A percentile compares a stretch with the other conserved stretches of the same genome.
Conservation (phyloP, 2,113 vertebrate species). For the Aphyosemion australe region DNA sequence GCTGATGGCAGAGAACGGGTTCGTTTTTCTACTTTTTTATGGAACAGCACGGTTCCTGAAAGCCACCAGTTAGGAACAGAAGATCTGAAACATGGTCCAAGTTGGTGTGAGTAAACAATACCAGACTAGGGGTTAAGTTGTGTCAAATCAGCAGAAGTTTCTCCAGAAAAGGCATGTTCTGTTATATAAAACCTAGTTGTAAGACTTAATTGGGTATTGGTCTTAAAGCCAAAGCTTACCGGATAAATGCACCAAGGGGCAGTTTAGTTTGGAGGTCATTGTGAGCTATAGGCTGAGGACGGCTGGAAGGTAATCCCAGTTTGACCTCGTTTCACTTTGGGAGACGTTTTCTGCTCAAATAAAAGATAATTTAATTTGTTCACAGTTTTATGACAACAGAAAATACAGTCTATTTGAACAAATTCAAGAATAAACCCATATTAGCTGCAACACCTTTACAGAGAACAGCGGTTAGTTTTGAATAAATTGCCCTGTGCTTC, state of each 20-base stretch:
- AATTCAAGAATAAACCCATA: not conserved
- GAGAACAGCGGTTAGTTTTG: not conserved
- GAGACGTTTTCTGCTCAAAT: constrained; percentile 18
- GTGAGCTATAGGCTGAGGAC: constrained; percentile 32
- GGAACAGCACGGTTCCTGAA: too few species aligned
- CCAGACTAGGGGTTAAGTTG: not conserved
- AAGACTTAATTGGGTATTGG: constrained; percentile 48
- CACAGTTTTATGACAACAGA: not conserved
- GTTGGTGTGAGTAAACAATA: constrained; percentile 26
- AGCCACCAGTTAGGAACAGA: too few species aligned
- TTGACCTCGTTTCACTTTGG: constrained; percentile 55
- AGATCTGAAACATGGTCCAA: not conserved
- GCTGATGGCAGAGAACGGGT: not conserved
- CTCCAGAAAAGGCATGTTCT: constrained; percentile 12
- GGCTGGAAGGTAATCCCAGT: constrained; percentile 56
- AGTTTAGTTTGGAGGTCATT: constrained; percentile 51
- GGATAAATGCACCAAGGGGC: constrained; percentile 39
- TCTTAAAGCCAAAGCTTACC: constrained; percentile 59
- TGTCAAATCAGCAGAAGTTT: constrained; percentile 40
- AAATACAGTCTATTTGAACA: not conserved
- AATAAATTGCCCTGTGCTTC: not conserved
- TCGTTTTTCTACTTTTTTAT: not conserved
- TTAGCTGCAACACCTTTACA: not conserved
- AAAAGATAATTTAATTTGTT: not conserved
- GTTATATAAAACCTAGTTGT: constrained; percentile 22